These are phyloP conservation scores for Tamias sibiricus DNA, from an alignment of 2,113 vertebrate species.

Conservation along the genomic window DNA sequence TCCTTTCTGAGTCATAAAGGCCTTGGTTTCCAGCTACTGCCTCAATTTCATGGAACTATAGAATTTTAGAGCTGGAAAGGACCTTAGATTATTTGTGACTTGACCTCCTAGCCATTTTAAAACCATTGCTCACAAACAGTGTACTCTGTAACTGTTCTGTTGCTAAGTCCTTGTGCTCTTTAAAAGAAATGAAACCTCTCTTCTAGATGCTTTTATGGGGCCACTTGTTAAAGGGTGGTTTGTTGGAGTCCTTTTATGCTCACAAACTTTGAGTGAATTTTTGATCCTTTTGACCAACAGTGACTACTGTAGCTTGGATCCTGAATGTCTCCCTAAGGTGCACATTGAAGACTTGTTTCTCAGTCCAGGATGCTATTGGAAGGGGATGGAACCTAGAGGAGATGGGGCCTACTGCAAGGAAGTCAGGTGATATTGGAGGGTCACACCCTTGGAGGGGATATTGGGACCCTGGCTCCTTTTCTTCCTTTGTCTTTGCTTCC, in stretches of 20 bases:
- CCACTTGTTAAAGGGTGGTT: constrained; percentile 26
- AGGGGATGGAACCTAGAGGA: not conserved
- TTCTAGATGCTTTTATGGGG: not conserved
- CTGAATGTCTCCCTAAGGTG: not conserved
- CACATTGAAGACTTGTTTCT: not conserved
- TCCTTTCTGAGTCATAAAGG: constrained; percentile 23
- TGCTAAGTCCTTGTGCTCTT: not conserved
- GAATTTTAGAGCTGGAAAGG: constrained; percentile 60
- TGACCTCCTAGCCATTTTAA: constrained; percentile 54
- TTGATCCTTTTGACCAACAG: constrained; percentile 1
- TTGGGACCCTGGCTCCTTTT: not conserved
- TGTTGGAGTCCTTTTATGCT: not conserved
- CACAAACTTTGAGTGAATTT: constrained; percentile 20
- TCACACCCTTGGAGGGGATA: not conserved
- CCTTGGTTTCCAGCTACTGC: not conserved
- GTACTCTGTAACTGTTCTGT: constrained; percentile 9
- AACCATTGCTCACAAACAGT: not conserved
- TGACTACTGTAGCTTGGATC: not conserved
- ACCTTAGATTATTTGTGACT: constrained; percentile 53
- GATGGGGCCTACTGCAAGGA: not conserved
- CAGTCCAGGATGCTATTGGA: not conserved
- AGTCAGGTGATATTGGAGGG: too few species aligned
- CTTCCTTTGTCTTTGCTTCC: not conserved
- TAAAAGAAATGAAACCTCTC: constrained; percentile 45
- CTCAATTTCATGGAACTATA: constrained; percentile 28